A percentile compares a stretch with the other conserved stretches of the same genome.
phyloP scores from a whole-genome alignment of 1,140 invertebrate genomes.

The Euura lappo region DNA sequence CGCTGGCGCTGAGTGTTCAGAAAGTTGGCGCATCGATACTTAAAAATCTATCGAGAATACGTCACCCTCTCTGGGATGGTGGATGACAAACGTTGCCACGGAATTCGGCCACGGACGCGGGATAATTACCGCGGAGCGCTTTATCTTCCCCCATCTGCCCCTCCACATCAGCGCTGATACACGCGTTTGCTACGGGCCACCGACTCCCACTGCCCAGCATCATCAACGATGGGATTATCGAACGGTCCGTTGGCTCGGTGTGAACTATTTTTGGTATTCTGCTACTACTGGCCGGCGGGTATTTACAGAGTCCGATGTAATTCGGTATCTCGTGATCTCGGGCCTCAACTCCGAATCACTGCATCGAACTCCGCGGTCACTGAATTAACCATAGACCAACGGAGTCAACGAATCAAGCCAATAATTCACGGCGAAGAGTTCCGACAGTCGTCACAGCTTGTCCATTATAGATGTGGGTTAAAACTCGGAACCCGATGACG shows the following conservation, averaged over 20 bases:
- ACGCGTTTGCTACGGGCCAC: too few species aligned
- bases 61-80: neutral
- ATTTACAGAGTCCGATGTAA: too few species aligned
- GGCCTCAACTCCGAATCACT: too few species aligned
- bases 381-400: neutral
- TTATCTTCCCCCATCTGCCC: neutral
- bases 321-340: too few species aligned
- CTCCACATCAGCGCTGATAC: neutral
- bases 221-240: neutral
- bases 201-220: too few species aligned
- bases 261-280: neutral
- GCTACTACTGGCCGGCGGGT: neutral
- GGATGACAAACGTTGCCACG: neutral
- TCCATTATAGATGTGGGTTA: too few species aligned
- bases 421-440: too few species aligned
- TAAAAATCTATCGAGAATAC: neutral
- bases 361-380: neutral
- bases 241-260: neutral
- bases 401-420: too few species aligned
- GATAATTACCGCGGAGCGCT: neutral
- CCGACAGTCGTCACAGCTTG: too few species aligned
- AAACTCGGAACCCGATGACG: too few species aligned
- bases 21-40: neutral
- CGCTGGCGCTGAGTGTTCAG: neutral
- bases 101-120: neutral